A percentile compares a stretch with the other conserved stretches of the same genome.
Conservation (phyloP, 2,888 invertebrate genomes). For the Beris morrisii region DNA sequence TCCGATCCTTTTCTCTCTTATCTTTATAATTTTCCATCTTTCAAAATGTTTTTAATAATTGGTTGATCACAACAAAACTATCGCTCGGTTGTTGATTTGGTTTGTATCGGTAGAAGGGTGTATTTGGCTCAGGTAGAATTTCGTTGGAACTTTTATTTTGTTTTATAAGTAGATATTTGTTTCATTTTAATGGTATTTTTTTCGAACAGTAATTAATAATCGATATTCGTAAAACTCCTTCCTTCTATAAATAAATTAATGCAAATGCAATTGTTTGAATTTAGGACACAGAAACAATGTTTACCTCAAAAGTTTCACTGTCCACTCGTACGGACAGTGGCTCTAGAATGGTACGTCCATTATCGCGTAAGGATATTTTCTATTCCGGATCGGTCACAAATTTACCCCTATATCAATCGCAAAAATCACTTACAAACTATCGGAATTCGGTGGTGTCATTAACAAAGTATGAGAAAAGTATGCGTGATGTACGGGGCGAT, state of each 20-base stretch:
- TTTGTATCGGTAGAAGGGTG: constrained; percentile 9
- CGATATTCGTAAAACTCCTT: no score
- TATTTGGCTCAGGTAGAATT: constrained; percentile 20
- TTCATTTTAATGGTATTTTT: no score
- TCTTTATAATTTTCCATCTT: no score
- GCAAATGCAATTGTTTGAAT: not conserved
- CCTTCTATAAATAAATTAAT: no score
- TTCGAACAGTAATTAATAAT: no score
- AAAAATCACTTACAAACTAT: constrained; percentile 86
- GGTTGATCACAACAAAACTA: no score
- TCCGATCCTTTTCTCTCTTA: not conserved
- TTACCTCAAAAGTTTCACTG: constrained; percentile 69
- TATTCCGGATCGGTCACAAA: constrained; percentile 94
- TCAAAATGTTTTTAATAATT: no score
- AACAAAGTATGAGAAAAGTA: constrained; percentile 68
- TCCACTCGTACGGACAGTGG: constrained; percentile 54
- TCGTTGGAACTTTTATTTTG: no score
- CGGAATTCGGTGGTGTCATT: constrained; percentile 89
- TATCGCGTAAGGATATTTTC: constrained; percentile 96
- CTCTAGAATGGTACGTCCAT: constrained; percentile 75
- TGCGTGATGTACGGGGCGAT: constrained; percentile 66
- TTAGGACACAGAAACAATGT: constrained; percentile 67
- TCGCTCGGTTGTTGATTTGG: no score
- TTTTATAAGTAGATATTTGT: no score
- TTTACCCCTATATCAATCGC: constrained; percentile 90